Conservation (phyloP, 37 sponge, comb jelly and placozoan species). For the Hexactinellida sp. region DNA sequence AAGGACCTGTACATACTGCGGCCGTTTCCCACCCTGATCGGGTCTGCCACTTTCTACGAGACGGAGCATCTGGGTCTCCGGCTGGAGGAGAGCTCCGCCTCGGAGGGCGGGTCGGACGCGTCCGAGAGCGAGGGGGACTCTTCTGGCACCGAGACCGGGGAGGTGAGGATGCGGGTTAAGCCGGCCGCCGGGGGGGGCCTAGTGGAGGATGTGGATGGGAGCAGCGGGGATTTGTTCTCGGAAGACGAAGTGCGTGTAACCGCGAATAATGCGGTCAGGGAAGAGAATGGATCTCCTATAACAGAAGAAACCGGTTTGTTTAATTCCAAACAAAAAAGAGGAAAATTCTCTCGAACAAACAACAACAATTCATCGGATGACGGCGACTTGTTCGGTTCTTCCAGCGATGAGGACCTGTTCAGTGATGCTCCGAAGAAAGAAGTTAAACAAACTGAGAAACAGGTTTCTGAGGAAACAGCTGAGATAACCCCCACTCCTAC, state of each 20-base stretch:
- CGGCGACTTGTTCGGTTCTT: neutral
- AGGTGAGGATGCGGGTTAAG: neutral
- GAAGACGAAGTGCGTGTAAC: neutral
- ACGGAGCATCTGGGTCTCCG: neutral
- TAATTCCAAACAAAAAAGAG: neutral
- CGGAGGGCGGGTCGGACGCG: neutral
- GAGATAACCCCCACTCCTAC: neutral
- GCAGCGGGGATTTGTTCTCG: neutral
- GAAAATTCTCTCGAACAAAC: neutral
- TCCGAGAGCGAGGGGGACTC: neutral
- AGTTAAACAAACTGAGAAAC: neutral
- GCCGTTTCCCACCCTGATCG: neutral
- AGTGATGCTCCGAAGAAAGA: neutral
- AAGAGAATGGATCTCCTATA: neutral
- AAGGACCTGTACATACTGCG: neutral
- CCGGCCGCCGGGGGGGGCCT: neutral
- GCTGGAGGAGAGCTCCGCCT: neutral
- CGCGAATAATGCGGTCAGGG: neutral
- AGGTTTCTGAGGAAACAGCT: neutral
- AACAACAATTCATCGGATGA: neutral
- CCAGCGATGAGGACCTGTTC: neutral
- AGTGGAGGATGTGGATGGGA: neutral
- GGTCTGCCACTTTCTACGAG: constrained; percentile 7
- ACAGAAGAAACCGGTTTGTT: neutral
- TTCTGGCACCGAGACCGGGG: neutral